These are phyloP conservation scores for Nyleta sp. DNA, from an alignment of 2,888 invertebrate species.

Conservation along the genomic window DNA sequence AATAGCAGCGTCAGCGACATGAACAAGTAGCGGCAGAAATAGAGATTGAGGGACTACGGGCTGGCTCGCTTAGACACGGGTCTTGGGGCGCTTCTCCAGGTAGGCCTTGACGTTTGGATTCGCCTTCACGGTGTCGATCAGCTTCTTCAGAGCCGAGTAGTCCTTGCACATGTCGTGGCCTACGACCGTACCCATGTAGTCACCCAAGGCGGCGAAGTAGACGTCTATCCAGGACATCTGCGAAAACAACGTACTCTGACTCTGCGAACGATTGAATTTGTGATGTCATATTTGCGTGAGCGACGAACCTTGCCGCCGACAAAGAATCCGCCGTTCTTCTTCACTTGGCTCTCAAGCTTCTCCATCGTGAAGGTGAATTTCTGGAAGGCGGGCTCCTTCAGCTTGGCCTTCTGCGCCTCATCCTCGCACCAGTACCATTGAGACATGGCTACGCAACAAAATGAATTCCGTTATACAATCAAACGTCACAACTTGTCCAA, in stretches of 20 bases:
- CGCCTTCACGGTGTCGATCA: constrained; percentile 78
- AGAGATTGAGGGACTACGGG: background rate
- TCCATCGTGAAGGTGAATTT: constrained; percentile 70
- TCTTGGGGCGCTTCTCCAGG: constrained; percentile 76
- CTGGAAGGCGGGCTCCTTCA: constrained; percentile 71
- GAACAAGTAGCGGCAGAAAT: constrained; percentile 7
- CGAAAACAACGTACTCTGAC: constrained; percentile 69
- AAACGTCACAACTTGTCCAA: no score
- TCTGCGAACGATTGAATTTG: no score
- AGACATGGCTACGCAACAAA: constrained; percentile 69
- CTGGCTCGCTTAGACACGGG: constrained; percentile 50
- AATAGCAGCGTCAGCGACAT: background rate
- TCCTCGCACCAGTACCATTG: constrained; percentile 75
- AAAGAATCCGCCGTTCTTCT: constrained; percentile 77
- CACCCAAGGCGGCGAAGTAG: constrained; percentile 78
- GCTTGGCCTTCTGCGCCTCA: constrained; percentile 68
- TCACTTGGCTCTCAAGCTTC: constrained; percentile 74
- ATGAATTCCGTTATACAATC: no score
- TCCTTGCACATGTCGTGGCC: constrained; percentile 77
- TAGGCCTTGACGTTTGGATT: constrained; percentile 82
- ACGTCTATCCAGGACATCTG: constrained; percentile 83
- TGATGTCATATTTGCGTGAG: no score
- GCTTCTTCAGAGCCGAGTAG: constrained; percentile 81
- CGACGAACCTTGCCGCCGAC: constrained; percentile 76
- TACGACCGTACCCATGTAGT: constrained; percentile 75